Conservation (phyloP, 2,888 invertebrate genomes). For the Ectemnius cavifrons region DNA sequence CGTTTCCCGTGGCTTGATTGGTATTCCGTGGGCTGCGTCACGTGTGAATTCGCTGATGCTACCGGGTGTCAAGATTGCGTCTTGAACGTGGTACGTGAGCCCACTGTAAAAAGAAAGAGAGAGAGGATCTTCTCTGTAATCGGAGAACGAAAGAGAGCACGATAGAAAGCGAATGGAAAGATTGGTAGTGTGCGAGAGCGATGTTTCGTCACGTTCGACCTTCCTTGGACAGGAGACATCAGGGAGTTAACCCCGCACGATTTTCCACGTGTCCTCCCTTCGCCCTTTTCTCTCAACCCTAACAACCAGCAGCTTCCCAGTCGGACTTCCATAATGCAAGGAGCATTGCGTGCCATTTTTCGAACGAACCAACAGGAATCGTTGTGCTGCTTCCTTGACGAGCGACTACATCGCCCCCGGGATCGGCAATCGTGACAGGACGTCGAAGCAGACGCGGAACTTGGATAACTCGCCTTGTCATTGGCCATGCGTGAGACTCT, state of each 20-base stretch:
- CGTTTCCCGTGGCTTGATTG: constrained; percentile 9
- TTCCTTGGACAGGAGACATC: constrained; percentile 40
- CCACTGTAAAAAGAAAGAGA: constrained; percentile 23
- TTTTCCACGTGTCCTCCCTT: constrained; percentile 15
- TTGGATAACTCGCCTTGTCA: too few relatives aligned
- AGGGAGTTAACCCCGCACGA: constrained; percentile 19
- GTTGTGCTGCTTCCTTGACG: constrained; percentile 7
- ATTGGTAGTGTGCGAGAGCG: constrained; percentile 6
- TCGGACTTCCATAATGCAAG: constrained; percentile 35
- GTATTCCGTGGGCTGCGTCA: constrained; percentile 31
- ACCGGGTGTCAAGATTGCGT: constrained; percentile 54
- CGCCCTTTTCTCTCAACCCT: background rate
- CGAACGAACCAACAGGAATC: constrained; percentile 18
- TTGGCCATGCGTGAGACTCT: too few relatives aligned
- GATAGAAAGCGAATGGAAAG: background rate
- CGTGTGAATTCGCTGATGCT: constrained; percentile 53
- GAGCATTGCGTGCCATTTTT: constrained; percentile 28
- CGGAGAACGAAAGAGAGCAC: background rate
- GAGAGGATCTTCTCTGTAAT: background rate
- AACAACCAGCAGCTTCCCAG: background rate
- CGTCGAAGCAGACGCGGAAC: too few relatives aligned
- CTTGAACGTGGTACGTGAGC: constrained; percentile 47
- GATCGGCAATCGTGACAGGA: too few relatives aligned
- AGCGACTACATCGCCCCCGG: too few relatives aligned
- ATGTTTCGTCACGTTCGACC: constrained; percentile 61